Percentiles rank a stretch among this genome's conserved stretches.
Conservation (phyloP, 2,113 vertebrate species). For the Nibea coibor region DNA sequence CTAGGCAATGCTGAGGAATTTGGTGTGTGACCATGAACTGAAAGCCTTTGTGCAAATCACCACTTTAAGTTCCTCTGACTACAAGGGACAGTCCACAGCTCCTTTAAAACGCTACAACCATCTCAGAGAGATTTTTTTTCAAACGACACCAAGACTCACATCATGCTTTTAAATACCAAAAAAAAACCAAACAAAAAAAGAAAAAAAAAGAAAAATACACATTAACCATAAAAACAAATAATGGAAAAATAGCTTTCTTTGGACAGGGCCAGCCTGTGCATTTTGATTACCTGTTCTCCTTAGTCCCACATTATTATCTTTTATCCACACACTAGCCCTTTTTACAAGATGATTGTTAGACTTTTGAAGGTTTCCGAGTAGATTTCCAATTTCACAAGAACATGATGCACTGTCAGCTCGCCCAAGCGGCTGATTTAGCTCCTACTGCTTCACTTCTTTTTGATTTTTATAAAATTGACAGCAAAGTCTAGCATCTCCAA, state of each 20-base stretch:
- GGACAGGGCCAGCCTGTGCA: constrained; percentile 87
- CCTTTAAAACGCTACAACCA: constrained; percentile 52
- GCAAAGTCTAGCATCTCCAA: constrained; percentile 41
- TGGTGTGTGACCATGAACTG: constrained; percentile 76
- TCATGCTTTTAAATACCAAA: constrained; percentile 68
- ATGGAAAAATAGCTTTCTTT: constrained; percentile 83
- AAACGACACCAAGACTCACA: constrained; percentile 61
- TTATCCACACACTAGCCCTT: constrained; percentile 67
- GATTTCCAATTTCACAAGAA: constrained; percentile 52
- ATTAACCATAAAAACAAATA: constrained; percentile 52
- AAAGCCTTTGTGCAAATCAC: constrained; percentile 81
- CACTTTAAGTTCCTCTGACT: constrained; percentile 67
- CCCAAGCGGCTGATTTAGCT: constrained; percentile 22
- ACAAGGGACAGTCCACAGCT: constrained; percentile 56
- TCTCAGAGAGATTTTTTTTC: constrained; percentile 58
- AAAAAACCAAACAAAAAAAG: neutral
- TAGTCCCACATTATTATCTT: constrained; percentile 33
- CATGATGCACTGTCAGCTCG: constrained; percentile 4
- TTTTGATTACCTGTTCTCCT: constrained; percentile 63
- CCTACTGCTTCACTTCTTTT: neutral
- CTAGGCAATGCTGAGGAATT: constrained; percentile 83
- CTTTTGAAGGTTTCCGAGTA: constrained; percentile 48
- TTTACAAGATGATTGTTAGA: constrained; percentile 65
- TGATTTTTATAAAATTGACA: constrained; percentile 34
- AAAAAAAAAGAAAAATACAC: constrained; percentile 33